These are phyloP conservation scores for Eupithecia abbreviata DNA, from an alignment of 2,888 invertebrate species.

Conservation along the genomic window DNA sequence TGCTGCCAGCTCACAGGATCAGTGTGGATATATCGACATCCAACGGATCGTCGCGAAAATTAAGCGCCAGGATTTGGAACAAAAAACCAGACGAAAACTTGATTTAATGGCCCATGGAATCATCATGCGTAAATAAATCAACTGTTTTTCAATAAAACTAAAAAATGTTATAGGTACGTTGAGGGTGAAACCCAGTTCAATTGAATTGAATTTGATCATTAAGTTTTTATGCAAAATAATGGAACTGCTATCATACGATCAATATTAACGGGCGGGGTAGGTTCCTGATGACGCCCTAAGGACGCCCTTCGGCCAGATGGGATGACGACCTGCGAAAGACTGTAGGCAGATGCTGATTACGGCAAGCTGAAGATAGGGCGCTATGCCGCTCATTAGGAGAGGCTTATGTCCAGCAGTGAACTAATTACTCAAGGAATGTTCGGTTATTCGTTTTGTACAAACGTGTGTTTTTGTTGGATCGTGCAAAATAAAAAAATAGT, in stretches of 20 bases:
- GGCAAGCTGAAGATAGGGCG: no score
- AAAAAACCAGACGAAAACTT: constrained; percentile 37
- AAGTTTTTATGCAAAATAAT: neutral
- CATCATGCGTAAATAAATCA: constrained; percentile 20
- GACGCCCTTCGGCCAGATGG: no score
- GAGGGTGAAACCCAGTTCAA: neutral
- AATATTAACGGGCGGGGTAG: neutral
- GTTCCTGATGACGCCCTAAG: no score
- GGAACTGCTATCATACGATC: neutral
- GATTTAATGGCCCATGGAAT: constrained; percentile 19
- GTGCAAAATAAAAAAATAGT: no score
- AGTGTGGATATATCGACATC: constrained; percentile 67
- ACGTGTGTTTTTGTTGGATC: no score
- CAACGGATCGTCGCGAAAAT: constrained; percentile 64
- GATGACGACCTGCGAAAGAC: no score
- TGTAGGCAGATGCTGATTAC: no score
- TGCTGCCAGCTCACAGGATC: constrained; percentile 61
- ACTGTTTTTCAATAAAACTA: constrained; percentile 7
- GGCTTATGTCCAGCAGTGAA: no score
- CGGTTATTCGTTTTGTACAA: no score
- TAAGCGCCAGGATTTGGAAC: constrained; percentile 51
- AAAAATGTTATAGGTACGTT: neutral
- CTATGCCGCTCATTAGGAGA: no score
- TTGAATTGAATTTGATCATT: neutral
- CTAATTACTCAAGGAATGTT: no score